Conservation (phyloP, 2,113 vertebrate species). For the Xiphorhynchus elegans region DNA sequence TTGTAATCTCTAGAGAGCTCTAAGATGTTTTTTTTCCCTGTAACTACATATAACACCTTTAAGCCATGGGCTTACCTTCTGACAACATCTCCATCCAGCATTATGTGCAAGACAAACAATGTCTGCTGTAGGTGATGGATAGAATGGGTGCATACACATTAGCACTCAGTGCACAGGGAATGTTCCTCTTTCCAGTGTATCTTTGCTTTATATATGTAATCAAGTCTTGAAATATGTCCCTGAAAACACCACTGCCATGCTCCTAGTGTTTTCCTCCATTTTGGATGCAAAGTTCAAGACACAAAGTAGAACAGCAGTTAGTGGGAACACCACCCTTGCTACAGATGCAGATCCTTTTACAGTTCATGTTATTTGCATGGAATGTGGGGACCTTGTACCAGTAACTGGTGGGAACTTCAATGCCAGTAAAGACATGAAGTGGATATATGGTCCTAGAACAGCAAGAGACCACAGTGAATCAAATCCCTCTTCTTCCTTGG, state of each 20-base stretch:
- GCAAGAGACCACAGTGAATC: background rate
- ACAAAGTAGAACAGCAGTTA: background rate
- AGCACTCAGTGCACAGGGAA: background rate
- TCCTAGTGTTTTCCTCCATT: background rate
- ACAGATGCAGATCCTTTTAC: background rate
- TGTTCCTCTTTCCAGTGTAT: background rate
- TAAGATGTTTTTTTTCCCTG: background rate
- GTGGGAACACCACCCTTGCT: background rate
- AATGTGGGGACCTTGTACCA: background rate
- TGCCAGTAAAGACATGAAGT: background rate
- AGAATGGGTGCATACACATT: background rate
- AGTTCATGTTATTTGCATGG: background rate
- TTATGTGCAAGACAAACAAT: background rate
- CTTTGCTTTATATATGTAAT: background rate
- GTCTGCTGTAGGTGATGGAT: background rate
- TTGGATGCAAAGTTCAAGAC: background rate
- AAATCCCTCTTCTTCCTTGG: background rate
- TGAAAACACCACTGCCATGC: background rate
- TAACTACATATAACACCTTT: background rate
- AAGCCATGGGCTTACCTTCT: background rate
- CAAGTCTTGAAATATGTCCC: background rate
- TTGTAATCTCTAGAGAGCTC: background rate
- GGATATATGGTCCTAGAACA: background rate
- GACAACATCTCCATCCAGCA: background rate
- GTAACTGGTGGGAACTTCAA: background rate